phyloP scores from a whole-genome alignment of 2,888 invertebrate species.

The Barypeithes pellucidus region DNA sequence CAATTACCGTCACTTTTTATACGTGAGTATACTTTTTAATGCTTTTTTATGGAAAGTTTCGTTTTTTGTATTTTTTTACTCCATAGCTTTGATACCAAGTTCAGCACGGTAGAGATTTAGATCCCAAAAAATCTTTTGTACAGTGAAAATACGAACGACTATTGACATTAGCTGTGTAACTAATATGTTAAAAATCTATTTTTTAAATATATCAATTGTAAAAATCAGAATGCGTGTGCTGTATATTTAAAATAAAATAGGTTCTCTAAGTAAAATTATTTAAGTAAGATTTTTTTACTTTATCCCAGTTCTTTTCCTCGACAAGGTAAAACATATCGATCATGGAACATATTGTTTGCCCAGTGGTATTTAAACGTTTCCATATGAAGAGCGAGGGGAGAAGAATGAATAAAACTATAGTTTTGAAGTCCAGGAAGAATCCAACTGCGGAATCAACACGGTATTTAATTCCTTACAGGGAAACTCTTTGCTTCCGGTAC shows the following conservation, averaged over 20 bases:
- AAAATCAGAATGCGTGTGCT: slow-evolving; percentile 47
- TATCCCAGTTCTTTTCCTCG: not conserved
- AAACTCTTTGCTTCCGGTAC: no score
- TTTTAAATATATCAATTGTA: slow-evolving; percentile 45
- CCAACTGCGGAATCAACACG: no score
- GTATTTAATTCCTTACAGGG: no score
- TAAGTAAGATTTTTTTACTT: slow-evolving; percentile 36
- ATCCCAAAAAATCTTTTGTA: slow-evolving; percentile 37
- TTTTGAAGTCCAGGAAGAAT: no score
- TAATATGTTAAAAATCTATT: slow-evolving; percentile 44
- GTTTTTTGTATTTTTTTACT: slow-evolving; percentile 1
- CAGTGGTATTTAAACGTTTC: no score
- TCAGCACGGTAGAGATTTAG: not conserved
- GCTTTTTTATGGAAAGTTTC: slow-evolving; percentile 1
- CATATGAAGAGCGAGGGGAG: no score
- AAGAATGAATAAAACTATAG: no score
- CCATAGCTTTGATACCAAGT: slow-evolving; percentile 5
- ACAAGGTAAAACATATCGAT: no score
- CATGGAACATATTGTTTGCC: no score
- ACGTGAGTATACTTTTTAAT: slow-evolving; percentile 12
- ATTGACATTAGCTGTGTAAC: slow-evolving; percentile 30
- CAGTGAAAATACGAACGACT: slow-evolving; percentile 28
- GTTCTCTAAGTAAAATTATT: slow-evolving; percentile 48
- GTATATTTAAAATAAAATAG: slow-evolving; percentile 46
- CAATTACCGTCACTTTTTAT: not conserved